Evolutionary conservation across 2,888 invertebrate genomes (phyloP), one percentile per base, ranked within the genome.

Genomic region (Anoncus sp.): DNA sequence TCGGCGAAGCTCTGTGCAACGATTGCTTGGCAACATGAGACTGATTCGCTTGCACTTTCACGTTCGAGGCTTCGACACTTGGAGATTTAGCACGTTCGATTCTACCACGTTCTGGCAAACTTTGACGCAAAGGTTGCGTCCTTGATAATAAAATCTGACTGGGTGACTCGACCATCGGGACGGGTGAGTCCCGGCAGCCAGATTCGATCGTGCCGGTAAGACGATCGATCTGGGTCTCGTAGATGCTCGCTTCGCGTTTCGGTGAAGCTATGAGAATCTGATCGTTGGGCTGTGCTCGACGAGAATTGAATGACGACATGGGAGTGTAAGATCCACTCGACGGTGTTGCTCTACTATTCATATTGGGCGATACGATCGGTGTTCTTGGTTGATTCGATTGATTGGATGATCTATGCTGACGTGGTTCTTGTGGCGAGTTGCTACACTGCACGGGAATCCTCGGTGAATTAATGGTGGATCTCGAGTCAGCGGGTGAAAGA

Each of bases 251-350:
- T 9, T 90, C 89, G 49, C 89, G 81, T 66, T 90, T 90, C 1
- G 90, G 90, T 0, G 90, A 90, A 18, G 90, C 90, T 35, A 90
- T 90, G 16, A 90, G 67, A 70, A 90, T 90, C 74, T 90, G 90
- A 69, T 90, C 90, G 24, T 84, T 86, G 0, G 90, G 90, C 22
- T 89, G 89, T 0, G 90, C 85, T 35, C 84, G 83, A 5, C 85
- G 79, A 6, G 83, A 70, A 24, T 77, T 75, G 18, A 80, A 74
- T 0, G 80, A 71, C 0, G 80, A 75, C 70, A 71, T 69, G 0
- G 65, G 63, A 12, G 66, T 51, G 51, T 72, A 69, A 3, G 65
- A 35, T 20, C 77, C 73, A 3, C 66, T 63, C 12, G 76, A 65
- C 1, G 73, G 63, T 16, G 65, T 75, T 16, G 27, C 45, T 69